Conservation (phyloP, 1,140 invertebrate genomes). For the Coenobita brevimanus region DNA sequence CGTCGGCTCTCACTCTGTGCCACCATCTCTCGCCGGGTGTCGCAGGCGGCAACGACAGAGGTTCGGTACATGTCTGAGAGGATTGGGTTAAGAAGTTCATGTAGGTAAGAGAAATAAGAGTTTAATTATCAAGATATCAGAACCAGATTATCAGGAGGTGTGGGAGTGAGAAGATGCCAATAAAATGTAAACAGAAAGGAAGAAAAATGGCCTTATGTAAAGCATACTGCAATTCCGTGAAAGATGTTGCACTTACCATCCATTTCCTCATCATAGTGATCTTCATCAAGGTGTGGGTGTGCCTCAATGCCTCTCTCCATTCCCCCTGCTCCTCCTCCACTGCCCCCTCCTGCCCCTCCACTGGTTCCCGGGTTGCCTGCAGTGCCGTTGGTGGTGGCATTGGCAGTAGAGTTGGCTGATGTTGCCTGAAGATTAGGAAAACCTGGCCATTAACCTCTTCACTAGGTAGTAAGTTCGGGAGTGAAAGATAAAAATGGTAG, state of each 20-base stretch:
- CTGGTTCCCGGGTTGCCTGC: too few species aligned
- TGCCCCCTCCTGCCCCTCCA: not conserved
- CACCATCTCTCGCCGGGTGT: slow-evolving; percentile 58
- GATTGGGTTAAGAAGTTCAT: not conserved
- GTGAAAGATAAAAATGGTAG: too few species aligned
- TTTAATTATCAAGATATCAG: not conserved
- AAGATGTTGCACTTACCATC: slow-evolving; percentile 54
- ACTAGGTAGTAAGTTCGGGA: too few species aligned
- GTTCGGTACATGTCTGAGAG: not conserved
- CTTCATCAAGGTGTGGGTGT: slow-evolving; percentile 63
- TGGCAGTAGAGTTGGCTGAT: not conserved
- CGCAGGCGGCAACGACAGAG: slow-evolving; percentile 8
- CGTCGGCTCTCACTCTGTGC: slow-evolving; percentile 83
- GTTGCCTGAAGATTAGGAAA: too few species aligned
- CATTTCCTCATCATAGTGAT: slow-evolving; percentile 68
- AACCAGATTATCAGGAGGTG: not conserved
- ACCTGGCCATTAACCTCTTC: too few species aligned
- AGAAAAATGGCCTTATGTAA: not conserved
- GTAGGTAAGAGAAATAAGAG: not conserved
- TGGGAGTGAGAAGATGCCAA: too few species aligned
- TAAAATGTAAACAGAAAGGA: not conserved
- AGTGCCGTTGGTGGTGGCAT: slow-evolving; percentile 24
- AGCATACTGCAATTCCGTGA: not conserved
- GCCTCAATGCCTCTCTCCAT: slow-evolving; percentile 42
- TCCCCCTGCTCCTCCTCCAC: not conserved